Evolutionary conservation across 2,888 invertebrate genomes (phyloP).

Genomic region (Volucella inanis): DNA sequence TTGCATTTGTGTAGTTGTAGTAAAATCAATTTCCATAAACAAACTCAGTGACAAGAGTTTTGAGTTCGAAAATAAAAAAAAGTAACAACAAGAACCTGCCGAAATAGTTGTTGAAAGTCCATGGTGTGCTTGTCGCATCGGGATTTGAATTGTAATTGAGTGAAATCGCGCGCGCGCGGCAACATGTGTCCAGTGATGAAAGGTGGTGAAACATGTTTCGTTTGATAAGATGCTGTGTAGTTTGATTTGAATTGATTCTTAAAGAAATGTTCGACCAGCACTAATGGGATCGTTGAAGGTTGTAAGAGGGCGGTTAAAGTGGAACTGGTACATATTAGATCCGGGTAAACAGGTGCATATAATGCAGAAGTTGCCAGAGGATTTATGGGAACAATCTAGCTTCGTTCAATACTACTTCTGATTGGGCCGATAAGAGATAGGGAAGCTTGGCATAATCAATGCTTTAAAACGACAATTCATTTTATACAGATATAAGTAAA

Average conservation of each 20-base stretch:
- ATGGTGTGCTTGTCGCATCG: constrained; percentile 24
- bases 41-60: constrained; percentile 38
- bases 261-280: not conserved
- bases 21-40: constrained; percentile 70
- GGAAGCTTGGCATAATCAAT: no score
- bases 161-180: constrained; percentile 59
- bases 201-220: constrained; percentile 56
- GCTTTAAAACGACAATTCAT: no score
- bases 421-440: no score
- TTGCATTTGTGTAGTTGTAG: constrained; percentile 12
- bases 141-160: constrained; percentile 68
- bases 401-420: no score
- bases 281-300: constrained; percentile 14
- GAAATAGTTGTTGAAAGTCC: constrained; percentile 39
- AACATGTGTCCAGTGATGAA: constrained; percentile 45
- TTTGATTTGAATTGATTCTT: not conserved
- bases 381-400: no score
- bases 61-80: constrained; percentile 4
- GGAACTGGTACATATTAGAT: not conserved
- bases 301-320: not conserved
- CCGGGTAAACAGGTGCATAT: no score
- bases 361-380: no score
- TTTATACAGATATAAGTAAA: no score
- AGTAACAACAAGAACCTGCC: not conserved
- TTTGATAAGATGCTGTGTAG: constrained; percentile 36